A percentile compares a stretch with the other conserved stretches of the same genome.
Evolutionary conservation across 1,140 invertebrate genomes (phyloP).

Genomic region (Mycetomoellerius zeteki): DNA sequence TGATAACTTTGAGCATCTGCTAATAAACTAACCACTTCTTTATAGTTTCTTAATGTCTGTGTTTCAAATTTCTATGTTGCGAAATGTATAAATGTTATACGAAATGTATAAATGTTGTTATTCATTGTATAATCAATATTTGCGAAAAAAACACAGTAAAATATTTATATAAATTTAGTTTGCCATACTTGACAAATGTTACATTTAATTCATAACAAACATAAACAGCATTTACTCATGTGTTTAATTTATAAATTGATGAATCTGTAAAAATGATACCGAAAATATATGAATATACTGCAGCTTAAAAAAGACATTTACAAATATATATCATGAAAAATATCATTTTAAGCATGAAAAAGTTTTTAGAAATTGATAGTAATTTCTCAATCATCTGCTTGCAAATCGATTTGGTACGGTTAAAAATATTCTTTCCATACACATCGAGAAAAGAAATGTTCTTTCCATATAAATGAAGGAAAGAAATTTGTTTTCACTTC

Average conservation of each 20-base stretch:
- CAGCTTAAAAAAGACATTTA: background rate
- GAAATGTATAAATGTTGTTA: constrained; percentile 3
- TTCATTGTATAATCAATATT: background rate
- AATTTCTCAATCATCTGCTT: background rate
- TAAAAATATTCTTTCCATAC: constrained; percentile 29
- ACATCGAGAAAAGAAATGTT: constrained; percentile 34
- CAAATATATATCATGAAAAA: background rate
- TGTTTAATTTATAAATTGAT: background rate
- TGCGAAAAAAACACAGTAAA: background rate
- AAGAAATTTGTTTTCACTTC: constrained; percentile 50
- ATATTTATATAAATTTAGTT: constrained; percentile 39
- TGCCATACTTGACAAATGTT: background rate
- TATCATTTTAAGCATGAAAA: background rate
- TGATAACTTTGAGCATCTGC: background rate
- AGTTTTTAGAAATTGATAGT: background rate
- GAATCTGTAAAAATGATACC: background rate
- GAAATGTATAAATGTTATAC: background rate
- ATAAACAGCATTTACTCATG: background rate
- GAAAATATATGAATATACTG: background rate
- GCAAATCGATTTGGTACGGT: background rate
- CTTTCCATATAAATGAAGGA: background rate
- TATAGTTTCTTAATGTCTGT: background rate
- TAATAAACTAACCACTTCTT: background rate
- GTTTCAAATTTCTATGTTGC: too few relatives aligned
- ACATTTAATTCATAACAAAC: background rate